Evolutionary conservation across 2,888 invertebrate genomes (phyloP).

Genomic region (Drosophila borborema): DNA sequence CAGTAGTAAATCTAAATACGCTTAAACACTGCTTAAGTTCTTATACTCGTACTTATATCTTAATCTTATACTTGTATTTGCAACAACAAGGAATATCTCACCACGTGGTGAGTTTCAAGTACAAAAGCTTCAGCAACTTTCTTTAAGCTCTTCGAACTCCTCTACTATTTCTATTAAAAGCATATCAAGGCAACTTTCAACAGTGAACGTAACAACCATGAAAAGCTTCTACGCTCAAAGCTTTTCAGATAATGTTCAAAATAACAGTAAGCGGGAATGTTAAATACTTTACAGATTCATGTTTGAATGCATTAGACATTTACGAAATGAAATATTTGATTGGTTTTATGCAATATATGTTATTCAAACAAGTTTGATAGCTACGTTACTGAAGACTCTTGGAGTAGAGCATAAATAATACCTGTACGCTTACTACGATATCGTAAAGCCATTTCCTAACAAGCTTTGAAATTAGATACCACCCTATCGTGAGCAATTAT

Average conservation of each 20-base stretch:
- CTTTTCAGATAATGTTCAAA: not conserved
- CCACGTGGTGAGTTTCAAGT: not conserved
- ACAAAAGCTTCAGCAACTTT: not conserved
- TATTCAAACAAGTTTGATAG: too few relatives aligned
- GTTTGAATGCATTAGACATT: too few relatives aligned
- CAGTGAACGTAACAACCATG: slow-evolving; percentile 22
- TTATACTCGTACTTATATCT: not conserved
- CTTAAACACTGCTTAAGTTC: not conserved
- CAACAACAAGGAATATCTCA: not conserved
- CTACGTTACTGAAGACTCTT: too few relatives aligned
- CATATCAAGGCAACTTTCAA: not conserved
- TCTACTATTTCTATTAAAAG: not conserved
- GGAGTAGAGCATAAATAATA: too few relatives aligned
- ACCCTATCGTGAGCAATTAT: too few relatives aligned
- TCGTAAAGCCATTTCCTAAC: too few relatives aligned
- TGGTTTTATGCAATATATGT: too few relatives aligned
- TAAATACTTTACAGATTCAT: not conserved
- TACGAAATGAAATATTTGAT: too few relatives aligned
- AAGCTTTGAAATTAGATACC: too few relatives aligned
- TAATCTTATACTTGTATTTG: not conserved
- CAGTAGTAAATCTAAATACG: too few relatives aligned
- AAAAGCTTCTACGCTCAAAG: not conserved
- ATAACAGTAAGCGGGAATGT: not conserved
- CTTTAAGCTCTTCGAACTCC: not conserved
- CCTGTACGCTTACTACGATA: too few relatives aligned